Conservation (phyloP, 1,140 invertebrate genomes). For the Hyposmocoma kahamanoa region DNA sequence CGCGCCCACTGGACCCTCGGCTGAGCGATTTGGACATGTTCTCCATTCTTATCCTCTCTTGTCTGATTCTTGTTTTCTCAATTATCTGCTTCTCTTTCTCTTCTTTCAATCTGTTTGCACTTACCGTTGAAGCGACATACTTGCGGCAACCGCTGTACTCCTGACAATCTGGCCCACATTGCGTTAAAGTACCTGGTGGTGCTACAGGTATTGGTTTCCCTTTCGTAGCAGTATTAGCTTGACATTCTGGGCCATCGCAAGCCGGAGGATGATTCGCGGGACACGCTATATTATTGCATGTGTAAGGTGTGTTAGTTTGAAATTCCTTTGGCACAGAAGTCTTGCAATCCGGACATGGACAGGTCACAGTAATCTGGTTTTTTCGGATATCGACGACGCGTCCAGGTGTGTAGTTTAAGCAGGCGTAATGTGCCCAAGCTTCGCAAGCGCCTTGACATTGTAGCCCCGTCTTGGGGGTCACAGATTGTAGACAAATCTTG, state of each 20-base stretch:
- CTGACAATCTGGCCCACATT: not conserved
- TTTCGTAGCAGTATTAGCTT: slow-evolving; percentile 20
- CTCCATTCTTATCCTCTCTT: no score
- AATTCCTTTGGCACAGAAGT: slow-evolving; percentile 32
- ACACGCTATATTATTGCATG: slow-evolving; percentile 38
- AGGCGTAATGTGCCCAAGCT: slow-evolving; percentile 53
- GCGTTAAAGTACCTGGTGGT: not conserved
- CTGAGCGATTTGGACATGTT: no score
- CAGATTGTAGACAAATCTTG: slow-evolving; percentile 39
- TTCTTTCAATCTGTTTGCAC: no score
- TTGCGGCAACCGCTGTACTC: not conserved
- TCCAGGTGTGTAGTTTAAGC: slow-evolving; percentile 44
- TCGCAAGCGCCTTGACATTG: slow-evolving; percentile 52
- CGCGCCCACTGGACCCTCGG: no score
- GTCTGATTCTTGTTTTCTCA: no score
- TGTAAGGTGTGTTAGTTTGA: slow-evolving; percentile 29
- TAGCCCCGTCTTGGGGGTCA: slow-evolving; percentile 38
- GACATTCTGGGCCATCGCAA: slow-evolving; percentile 29
- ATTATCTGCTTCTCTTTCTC: no score
- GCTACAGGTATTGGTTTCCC: not conserved
- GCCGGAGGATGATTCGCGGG: slow-evolving; percentile 37
- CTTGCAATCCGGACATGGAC: slow-evolving; percentile 52
- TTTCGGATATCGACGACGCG: slow-evolving; percentile 48
- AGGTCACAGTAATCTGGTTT: slow-evolving; percentile 36
- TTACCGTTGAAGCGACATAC: no score